Percentiles rank a stretch among this genome's conserved stretches.
These are phyloP conservation scores for Aporrectodea caliginosa DNA, from an alignment of 1,140 invertebrate genomes.

Conservation along the genomic window DNA sequence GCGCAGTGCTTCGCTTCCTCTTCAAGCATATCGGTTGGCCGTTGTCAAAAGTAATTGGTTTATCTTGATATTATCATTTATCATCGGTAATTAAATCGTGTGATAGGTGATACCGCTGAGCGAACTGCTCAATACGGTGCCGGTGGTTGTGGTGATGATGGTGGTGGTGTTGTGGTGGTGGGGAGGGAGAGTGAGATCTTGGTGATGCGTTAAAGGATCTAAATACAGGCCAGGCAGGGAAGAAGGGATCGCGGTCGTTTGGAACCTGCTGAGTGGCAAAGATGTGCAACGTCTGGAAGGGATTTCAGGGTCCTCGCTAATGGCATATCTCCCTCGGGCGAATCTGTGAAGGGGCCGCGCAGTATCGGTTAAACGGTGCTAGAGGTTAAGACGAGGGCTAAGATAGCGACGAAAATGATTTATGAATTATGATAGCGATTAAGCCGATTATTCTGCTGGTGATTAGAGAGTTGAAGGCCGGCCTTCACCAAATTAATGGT, in stretches of 20 bases:
- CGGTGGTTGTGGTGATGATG: background rate
- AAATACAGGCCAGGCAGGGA: background rate
- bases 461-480: too few relatives aligned
- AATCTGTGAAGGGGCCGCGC: background rate
- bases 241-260: background rate
- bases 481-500: too few relatives aligned
- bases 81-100: slow-evolving; percentile 2
- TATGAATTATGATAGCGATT: background rate
- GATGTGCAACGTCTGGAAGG: too few relatives aligned
- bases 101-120: background rate
- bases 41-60: slow-evolving; percentile 1
- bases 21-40: too few relatives aligned
- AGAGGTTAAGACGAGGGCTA: background rate
- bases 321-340: background rate
- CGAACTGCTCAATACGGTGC: background rate
- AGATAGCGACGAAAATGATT: background rate
- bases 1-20: background rate
- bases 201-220: background rate
- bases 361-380: background rate
- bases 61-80: slow-evolving; percentile 1
- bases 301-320: too few relatives aligned
- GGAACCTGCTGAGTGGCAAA: background rate
- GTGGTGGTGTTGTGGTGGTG: background rate
- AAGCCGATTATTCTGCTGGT: background rate
- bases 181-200: background rate